Conservation (phyloP, 2,797 vertebrate genomes). For the Sebastes kiyomatsui region DNA sequence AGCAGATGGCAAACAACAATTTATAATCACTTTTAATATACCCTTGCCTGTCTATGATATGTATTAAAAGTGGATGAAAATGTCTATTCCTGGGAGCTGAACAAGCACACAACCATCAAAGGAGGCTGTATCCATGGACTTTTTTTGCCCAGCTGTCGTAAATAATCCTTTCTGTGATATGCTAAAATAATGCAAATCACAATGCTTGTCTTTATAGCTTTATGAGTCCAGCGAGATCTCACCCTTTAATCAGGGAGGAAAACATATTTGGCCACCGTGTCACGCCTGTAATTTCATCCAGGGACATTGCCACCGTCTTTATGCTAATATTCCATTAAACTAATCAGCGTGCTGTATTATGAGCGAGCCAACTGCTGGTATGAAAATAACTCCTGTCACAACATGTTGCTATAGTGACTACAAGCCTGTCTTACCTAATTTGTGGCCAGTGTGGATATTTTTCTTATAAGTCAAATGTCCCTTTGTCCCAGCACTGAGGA, state of each 20-base stretch:
- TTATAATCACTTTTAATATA: slow-evolving; percentile 20
- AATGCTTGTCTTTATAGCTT: slow-evolving; percentile 4
- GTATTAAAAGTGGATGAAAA: not conserved
- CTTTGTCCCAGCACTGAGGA: not conserved
- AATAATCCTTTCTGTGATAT: not conserved
- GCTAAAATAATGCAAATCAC: not conserved
- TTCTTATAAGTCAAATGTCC: not conserved
- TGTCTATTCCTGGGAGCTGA: not conserved
- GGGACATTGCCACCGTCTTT: not conserved
- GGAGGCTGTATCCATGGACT: not conserved
- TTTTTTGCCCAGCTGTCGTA: not conserved
- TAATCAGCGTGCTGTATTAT: slow-evolving; percentile 36
- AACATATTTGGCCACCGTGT: slow-evolving; percentile 19
- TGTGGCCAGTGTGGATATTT: not conserved
- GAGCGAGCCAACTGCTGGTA: not conserved
- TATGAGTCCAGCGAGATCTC: slow-evolving; percentile 4
- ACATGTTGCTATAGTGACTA: slow-evolving; percentile 28
- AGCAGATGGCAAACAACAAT: slow-evolving; percentile 20
- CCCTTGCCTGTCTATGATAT: not conserved
- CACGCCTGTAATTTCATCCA: slow-evolving; percentile 9
- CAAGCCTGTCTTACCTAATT: slow-evolving; percentile 1
- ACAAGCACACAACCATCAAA: not conserved
- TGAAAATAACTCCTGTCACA: slow-evolving; percentile 16
- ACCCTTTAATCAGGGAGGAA: slow-evolving; percentile 4
- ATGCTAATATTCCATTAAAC: slow-evolving; percentile 48